Evolutionary conservation across 2,113 vertebrate genomes (phyloP), one percentile per base, ranked within the genome.

Genomic region (Megaptera novaeangliae): DNA sequence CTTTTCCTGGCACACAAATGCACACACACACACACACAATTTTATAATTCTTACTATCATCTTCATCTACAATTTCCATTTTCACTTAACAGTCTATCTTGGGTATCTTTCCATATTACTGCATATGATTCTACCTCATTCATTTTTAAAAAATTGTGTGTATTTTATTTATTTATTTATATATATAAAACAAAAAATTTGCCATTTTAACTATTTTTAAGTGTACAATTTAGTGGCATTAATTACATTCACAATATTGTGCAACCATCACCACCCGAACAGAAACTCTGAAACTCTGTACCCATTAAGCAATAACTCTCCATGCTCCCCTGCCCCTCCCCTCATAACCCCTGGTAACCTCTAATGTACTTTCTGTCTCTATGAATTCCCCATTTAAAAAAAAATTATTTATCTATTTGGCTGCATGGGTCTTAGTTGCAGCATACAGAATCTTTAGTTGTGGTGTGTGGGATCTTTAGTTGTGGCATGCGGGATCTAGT

Each of bases 201-300:
- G 59, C 39, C 75, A 39, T 88, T 82, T 88, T 44, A 57, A 88
- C 25, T 41, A 66, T 46, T 85, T 71, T 66, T 59, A 95, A 68
- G 49, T 39, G 75, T 15, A 85, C 36, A 49, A 85, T 34, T 91
- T 84, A 49, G 13, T 91, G 41, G 11, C 23, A 85, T 85, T 78
- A 78, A 61, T 95, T 78, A 61, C 3, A 61, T 34, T 69, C 34
- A 14, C n/a, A 74, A 14, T 83, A 49, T 52, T 88, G 36, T 61
- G 34, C 84, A 75, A 83, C n/a, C 39, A 52, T 29, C 15, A 31
- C 59, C 44, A 75, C 36, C 29, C 44, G 5, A 39, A 88, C 44
- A 92, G 94, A 80, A 92, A 29, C 46, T 72, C 68, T 82, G 94
- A 80, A 92, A 29, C 46, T 72, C 68, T 82, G 66, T 88, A 82